Base-by-base conservation (phyloP, 1,140 invertebrate species). In the Caligus rogercresseyi region DNA sequence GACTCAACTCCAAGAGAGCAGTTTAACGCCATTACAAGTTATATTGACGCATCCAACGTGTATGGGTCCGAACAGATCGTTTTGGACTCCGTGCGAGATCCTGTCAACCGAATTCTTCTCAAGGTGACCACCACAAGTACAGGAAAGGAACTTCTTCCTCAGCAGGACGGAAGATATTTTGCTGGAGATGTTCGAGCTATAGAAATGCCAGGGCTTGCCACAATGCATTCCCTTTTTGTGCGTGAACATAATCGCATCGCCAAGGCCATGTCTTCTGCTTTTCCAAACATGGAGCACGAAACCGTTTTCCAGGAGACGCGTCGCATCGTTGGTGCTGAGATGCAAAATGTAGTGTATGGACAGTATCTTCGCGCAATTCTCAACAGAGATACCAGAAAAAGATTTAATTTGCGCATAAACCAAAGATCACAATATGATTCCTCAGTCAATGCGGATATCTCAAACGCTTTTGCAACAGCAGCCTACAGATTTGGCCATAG, bases 381-480 rank as follows among this genome's bases (percentile, higher is more conserved):
- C 16, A 58, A 16, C 43, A 61, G 24, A 61, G n/a, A n/a, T n/a
- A n/a, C n/a, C n/a, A n/a, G n/a, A n/a, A n/a, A 19, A 73, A 75
- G 59, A 83, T 83, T 19, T 67, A 81, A 68, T 83, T 94, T 14
- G 81, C n/a, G n/a, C n/a, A n/a, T n/a, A n/a, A n/a, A n/a, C n/a
- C n/a, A n/a, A n/a, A 85, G 52, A 7, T 53, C 52, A 7, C 78
- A 78, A 0, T 83, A 82, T 66, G 75, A 81, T 67, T 66, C 68
- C 14, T 68, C 73, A 20, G 70, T 80, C 19, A 77, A 83, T 69
- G 73, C 79, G n/a, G 77, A 74, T 18, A 75, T 80, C 11, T 78
- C 75, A 3, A 83, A 83, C 69, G 79, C 76, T 52, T 82, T 83
- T 70, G 75, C 78, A 1, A 73, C 80, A 11, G 80, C 79, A 21